Evolutionary conservation across 2,888 invertebrate species (phyloP).

Genomic region (Plagodis pulveraria): DNA sequence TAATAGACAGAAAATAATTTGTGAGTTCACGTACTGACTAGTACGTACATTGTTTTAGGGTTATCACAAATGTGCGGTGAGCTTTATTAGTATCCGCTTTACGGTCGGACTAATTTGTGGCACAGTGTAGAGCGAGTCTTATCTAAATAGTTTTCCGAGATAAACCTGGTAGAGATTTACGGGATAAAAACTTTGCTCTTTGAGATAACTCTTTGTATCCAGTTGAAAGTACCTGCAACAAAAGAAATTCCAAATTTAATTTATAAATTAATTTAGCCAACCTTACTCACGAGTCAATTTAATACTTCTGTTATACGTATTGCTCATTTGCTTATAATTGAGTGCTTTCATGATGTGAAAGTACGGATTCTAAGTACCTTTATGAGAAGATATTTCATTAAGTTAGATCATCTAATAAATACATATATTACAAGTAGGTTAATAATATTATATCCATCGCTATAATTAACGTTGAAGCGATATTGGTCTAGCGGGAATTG

Average conservation of each 20-base stretch:
- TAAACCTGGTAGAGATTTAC: background rate
- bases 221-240: conserved; percentile 30
- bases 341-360: conserved; percentile 15
- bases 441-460: background rate
- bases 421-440: background rate
- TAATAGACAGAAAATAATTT: background rate
- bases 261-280: conserved; percentile 12
- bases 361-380: conserved; percentile 11
- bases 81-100: conserved; percentile 40
- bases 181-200: conserved; percentile 12
- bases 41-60: background rate
- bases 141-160: conserved; percentile 41
- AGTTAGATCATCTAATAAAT: no score
- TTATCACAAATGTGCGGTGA: conserved; percentile 35
- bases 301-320: background rate
- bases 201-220: conserved; percentile 19
- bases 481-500: no score
- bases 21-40: conserved; percentile 3
- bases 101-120: conserved; percentile 45
- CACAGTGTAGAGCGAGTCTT: conserved; percentile 35
- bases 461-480: no score
- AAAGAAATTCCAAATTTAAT: conserved; percentile 26
- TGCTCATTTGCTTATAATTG: conserved; percentile 6
- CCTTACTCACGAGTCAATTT: conserved; percentile 1
- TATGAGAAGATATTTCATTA: no score